A percentile compares a stretch with the other conserved stretches of the same genome.
These are phyloP conservation scores for Drosophila emarginata DNA, from an alignment of 2,888 invertebrate genomes.

Conservation along the genomic window DNA sequence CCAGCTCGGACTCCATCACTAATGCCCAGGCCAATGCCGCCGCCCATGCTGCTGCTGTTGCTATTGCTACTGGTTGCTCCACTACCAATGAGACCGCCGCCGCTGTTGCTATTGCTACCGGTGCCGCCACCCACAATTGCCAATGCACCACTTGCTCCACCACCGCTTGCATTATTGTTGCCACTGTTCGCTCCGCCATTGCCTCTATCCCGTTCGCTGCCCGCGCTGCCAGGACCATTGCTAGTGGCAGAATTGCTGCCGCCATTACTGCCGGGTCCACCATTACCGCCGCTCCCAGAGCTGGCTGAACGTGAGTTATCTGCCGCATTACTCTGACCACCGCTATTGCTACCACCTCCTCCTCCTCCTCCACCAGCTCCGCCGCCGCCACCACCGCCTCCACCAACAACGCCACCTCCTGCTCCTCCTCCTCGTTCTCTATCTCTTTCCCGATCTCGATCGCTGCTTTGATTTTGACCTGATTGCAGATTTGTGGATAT, in stretches of 20 bases:
- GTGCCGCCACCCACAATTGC: constrained; percentile 6
- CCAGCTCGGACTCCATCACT: constrained; percentile 40
- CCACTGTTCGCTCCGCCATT: constrained; percentile 39
- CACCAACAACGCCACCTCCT: too few relatives aligned
- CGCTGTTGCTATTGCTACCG: constrained; percentile 38
- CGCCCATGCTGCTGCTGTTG: constrained; percentile 41
- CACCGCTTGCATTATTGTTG: constrained; percentile 16
- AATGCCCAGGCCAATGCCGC: constrained; percentile 33
- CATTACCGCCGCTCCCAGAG: constrained; percentile 16
- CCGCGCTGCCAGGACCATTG: constrained; percentile 74
- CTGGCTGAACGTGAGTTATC: constrained; percentile 10
- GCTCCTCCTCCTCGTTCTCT: constrained; percentile 5
- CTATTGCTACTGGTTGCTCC: constrained; percentile 42
- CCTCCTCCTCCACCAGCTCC: constrained; percentile 14
- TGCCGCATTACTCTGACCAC: constrained; percentile 28
- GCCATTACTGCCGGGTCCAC: constrained; percentile 35
- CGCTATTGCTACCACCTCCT: constrained; percentile 15
- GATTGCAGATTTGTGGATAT: constrained; percentile 11
- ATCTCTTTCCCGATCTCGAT: constrained; percentile 18
- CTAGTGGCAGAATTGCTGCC: constrained; percentile 63
- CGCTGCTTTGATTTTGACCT: constrained; percentile 13
- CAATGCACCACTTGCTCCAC: constrained; percentile 30
- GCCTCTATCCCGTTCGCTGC: constrained; percentile 54
- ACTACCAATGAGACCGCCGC: constrained; percentile 17
- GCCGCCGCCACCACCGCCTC: constrained; percentile 15